Base-by-base conservation (phyloP, 2,888 invertebrate genomes). In the Palloptera scutellata region DNA sequence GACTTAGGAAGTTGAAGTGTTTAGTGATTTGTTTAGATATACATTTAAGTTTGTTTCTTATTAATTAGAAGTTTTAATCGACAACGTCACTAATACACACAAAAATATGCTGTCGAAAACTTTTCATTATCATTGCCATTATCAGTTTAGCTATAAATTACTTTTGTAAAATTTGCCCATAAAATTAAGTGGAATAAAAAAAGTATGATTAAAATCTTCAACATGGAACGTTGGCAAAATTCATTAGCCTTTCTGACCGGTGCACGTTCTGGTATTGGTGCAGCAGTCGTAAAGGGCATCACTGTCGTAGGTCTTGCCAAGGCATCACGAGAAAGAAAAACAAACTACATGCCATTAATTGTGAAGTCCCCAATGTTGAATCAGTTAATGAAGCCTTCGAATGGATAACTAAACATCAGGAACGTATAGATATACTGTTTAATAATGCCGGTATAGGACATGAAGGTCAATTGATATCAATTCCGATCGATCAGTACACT, bases 191-290 rank as follows among this genome's bases (percentile, higher is more conserved):
- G 30, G 30, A 4, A 30, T 30, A 30, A 30, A 30, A 30, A 30
- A 4, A 30, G 30, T 30, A 30, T 6, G 30, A 30, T 30, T 30
- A 30, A 30, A 30, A 30, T 4, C 30, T 4, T 30, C 30, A 30
- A 30, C 30, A 86, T 88, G 86, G 87, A 90, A 40, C 87, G 88
- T 64, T 90, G 89, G 89, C 74, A 74, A 1, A 88, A 87, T 52
- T 87, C 87, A 75, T 86, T 88, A 0, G 89, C 89, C 0, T 85
- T 90, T 30, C 89, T 90, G 64, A 90, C 89, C 1, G 90, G 90
- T 1, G 89, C 88, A 12, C 89, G 89, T 77, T 84, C 86, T 0
- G 90, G 89, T 3, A 89, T 90, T 52, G 90, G 88, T 15, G 86
- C 86, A 1, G 86, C 83, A 2, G 81, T 86, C n/a, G 80, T 79